Evolutionary conservation across 1,140 invertebrate species (phyloP), one percentile per base, ranked within the genome.

Genomic region (Panonychus citri): DNA sequence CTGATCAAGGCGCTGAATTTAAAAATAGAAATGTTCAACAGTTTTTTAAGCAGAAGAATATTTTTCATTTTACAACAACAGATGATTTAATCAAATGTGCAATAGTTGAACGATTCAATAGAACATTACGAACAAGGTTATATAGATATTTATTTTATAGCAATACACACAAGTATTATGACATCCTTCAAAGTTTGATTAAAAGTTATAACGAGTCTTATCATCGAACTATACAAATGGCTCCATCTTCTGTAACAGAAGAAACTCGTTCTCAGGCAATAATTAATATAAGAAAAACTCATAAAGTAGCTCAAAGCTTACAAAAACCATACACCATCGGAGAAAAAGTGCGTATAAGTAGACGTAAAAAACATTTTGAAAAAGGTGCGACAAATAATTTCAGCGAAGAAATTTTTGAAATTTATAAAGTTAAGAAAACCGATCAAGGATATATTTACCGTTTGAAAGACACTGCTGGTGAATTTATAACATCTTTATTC

Each of bases 91-190:
- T 66, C 40, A 76, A 75, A 66, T 70, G 69, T 19, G 64, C 66
- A n/a, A 66, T 71, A 49, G 66, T 67, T 40, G 72, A 74, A 64
- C 50, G 72, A 56, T 70, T 72, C 54, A 71, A 71, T 62, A 59
- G 68, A 60, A 73, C 68, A 19, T 56, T 75, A 50, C 73, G 72
- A 66, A 60, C 54, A 21, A 68, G 65, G 61, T 65, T 74, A 60
- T 74, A 63, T 61, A 66, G 65, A 54, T 70, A 61, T 52, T 73
- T 74, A 59, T 69, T 66, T 62, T 56, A 66, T 53, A 60, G 64
- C n/a, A 68, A 69, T 7, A 67, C 61, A 26, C 64, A 69, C 56
- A 66, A 66, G 40, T 74, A 69, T 64, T 58, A 69, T 2, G 58
- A 69, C 60, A 64, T 67, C 3, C 61, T 73, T 50, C 48, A 57